Base-by-base conservation (phyloP, 2,888 invertebrate species). In the Agrotis ipsilon region DNA sequence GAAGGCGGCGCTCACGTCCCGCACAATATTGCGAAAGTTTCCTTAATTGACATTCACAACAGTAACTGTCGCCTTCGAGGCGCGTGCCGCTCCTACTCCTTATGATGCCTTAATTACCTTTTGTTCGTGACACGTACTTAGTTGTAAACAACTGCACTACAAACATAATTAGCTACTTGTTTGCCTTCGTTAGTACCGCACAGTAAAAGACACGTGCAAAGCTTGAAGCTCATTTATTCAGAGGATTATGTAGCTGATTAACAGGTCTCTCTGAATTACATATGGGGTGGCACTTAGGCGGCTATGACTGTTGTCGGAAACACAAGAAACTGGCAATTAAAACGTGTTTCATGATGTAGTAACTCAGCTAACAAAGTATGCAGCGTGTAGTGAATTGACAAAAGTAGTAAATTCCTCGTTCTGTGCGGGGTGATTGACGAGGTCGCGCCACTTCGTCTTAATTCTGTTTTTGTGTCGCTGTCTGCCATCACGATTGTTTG, bases 1-100 rank as follows among this genome's bases (percentile, higher is more conserved):
- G 78, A 78, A 74, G 73, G 72, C 80, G 69, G 57, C 74, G 76
- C 83, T 80, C 86, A 75, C 86, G 83, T 81, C 79, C 70, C 79
- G 74, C 81, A 80, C 73, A 85, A 84, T 91, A 91, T 91, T 91
- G 88, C 89, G 72, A 90, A 92, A 92, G 86, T 92, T 92, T 89
- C 81, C 84, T 80, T 91, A 91, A 91, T 92, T 91, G 91, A 91
- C 91, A 91, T 91, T 91, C 89, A 88, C 86, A 85, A 78, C 88
- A 86, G 79, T 83, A 78, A 85, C 86, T 85, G 84, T 84, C 82
- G 80, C 82, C 81, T 80, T 70, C 65, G 58, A 68, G 75, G 61
- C 68, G 76, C 82, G 78, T 74, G 60, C 77, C 62, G 66, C 82
- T 80, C 80, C 82, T 66, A 69, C 82, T 84, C 81, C 83, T 87